A percentile compares a stretch with the other conserved stretches of the same genome.
Evolutionary conservation across 2,113 vertebrate genomes (phyloP).

Genomic region (Bubalus kerabau): DNA sequence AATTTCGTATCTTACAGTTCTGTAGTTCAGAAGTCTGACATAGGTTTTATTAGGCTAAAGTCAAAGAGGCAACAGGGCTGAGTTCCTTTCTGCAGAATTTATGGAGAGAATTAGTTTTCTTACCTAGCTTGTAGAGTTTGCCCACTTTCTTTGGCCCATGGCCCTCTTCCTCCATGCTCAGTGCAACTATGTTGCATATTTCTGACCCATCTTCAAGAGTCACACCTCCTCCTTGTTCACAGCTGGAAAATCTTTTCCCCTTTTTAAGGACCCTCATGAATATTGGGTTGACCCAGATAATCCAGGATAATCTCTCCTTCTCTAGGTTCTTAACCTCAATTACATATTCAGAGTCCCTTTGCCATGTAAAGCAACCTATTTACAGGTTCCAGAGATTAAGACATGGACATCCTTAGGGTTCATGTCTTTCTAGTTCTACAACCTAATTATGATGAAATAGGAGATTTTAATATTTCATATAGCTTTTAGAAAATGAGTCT

Average conservation of each 20-base stretch:
- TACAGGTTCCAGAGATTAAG: neutral
- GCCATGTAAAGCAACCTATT: neutral
- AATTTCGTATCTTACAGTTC: neutral
- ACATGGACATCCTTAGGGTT: neutral
- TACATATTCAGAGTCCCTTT: neutral
- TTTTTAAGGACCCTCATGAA: neutral
- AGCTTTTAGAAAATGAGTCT: neutral
- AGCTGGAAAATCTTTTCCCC: neutral
- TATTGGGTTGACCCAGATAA: neutral
- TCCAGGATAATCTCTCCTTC: neutral
- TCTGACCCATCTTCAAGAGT: neutral
- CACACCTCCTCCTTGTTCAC: neutral
- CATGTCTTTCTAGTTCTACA: neutral
- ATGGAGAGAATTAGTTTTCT: neutral
- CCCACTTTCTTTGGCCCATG: neutral
- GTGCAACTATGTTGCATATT: neutral
- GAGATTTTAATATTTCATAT: neutral
- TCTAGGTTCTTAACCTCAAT: neutral
- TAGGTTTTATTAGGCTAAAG: neutral
- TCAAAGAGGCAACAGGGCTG: neutral
- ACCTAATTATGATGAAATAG: neutral
- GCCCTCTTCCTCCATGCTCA: neutral
- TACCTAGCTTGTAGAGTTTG: neutral
- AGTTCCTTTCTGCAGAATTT: neutral
- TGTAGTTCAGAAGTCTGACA: neutral